phyloP scores from a whole-genome alignment of 2,888 invertebrate species.

The Dryocosmus kuriphilus region DNA sequence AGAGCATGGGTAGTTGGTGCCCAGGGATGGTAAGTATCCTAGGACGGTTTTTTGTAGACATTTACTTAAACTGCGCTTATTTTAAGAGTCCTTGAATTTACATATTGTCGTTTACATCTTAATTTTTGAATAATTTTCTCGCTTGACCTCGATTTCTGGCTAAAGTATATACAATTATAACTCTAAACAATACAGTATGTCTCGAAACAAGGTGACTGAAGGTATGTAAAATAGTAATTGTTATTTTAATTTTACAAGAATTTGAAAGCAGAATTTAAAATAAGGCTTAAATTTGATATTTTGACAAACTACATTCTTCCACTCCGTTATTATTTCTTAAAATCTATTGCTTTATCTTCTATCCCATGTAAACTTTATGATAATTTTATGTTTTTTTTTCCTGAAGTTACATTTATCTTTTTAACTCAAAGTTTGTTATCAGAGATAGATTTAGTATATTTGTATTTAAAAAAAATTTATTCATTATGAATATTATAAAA shows the following conservation, averaged over 20 bases:
- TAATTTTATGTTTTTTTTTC: no score
- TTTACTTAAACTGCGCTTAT: background rate
- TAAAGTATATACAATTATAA: background rate
- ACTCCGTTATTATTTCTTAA: background rate
- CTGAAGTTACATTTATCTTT: no score
- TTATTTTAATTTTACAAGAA: no score
- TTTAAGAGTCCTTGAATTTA: background rate
- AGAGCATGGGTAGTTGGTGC: background rate
- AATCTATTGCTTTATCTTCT: no score
- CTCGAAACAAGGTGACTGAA: background rate
- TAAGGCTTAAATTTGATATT: background rate
- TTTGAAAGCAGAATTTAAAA: background rate
- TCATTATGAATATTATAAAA: no score
- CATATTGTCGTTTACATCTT: slow-evolving; percentile 2
- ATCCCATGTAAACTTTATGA: no score
- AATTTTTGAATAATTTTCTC: slow-evolving; percentile 7
- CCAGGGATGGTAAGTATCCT: background rate
- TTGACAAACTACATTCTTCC: background rate
- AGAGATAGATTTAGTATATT: no score
- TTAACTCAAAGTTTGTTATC: no score
- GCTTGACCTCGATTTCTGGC: background rate
- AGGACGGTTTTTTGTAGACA: background rate
- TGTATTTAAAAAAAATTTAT: no score
- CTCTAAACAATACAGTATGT: slow-evolving; percentile 17
- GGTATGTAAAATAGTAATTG: background rate